Conservation (phyloP, 2,888 invertebrate genomes). For the Acrobasis suavella region DNA sequence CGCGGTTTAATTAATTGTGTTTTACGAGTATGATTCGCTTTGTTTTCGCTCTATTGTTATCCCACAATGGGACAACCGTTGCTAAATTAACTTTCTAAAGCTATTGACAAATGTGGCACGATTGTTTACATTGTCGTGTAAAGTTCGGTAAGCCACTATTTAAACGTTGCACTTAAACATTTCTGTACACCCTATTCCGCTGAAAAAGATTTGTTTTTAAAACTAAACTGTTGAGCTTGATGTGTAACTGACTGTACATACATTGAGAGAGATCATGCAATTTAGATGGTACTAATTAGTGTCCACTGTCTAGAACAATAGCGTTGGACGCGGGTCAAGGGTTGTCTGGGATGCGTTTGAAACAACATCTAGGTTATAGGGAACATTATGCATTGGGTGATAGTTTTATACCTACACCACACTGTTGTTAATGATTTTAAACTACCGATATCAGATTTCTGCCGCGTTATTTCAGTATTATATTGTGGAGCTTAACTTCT, state of each 20-base stretch:
- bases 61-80: conserved; percentile 20
- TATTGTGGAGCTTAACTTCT: no score
- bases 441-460: no score
- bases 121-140: conserved; percentile 14
- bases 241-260: conserved; percentile 5
- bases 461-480: no score
- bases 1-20: conserved; percentile 21
- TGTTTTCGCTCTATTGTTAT: conserved; percentile 37
- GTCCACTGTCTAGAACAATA: conserved; percentile 6
- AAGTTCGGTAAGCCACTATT: neutral
- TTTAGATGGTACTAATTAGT: conserved; percentile 14
- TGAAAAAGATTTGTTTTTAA: no score
- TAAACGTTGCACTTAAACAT: no score
- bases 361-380: conserved; percentile 17
- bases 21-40: conserved; percentile 36
- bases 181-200: no score
- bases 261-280: conserved; percentile 15
- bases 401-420: no score
- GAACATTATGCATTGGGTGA: neutral
- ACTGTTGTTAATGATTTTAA: no score
- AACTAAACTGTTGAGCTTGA: no score
- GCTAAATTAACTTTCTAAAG: conserved; percentile 17
- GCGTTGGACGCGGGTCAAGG: conserved; percentile 10
- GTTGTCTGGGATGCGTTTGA: conserved; percentile 23
- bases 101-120: conserved; percentile 19